Conservation (phyloP, 2,888 invertebrate species). For the Perizoma affinitatum region DNA sequence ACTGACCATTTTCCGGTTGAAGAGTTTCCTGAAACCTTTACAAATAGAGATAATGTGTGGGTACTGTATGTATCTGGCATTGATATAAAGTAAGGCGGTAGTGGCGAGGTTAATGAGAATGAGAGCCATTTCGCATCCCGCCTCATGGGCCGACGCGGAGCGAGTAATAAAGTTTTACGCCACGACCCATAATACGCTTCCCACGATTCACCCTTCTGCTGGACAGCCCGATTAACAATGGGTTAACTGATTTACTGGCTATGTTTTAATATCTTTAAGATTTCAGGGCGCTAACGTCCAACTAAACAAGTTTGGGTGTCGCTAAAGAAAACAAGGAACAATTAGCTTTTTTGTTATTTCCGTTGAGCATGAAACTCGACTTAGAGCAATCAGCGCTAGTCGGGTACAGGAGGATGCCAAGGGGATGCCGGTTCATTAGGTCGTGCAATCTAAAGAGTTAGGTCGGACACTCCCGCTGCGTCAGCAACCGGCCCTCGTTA, state of each 20-base stretch:
- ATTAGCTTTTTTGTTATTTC: conserved; percentile 46
- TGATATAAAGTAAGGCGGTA: conserved; percentile 62
- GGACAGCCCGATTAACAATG: conserved; percentile 72
- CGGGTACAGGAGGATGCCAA: conserved; percentile 53
- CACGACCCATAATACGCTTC: conserved; percentile 68
- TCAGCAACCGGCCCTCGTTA: conserved; percentile 78
- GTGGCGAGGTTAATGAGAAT: conserved; percentile 76
- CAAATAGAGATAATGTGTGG: conserved; percentile 44
- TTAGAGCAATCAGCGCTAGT: conserved; percentile 55
- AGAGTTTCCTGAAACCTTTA: conserved; percentile 38
- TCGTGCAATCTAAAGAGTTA: conserved; percentile 70
- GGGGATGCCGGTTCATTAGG: conserved; percentile 74
- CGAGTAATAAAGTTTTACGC: conserved; percentile 75
- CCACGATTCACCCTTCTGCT: conserved; percentile 59
- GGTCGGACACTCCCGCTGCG: conserved; percentile 67
- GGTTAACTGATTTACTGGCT: conserved; percentile 70
- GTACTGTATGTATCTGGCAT: conserved; percentile 56
- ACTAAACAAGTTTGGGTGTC: conserved; percentile 38
- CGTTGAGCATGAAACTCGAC: conserved; percentile 50
- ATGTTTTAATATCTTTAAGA: conserved; percentile 32
- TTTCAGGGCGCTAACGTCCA: conserved; percentile 32
- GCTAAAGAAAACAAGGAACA: conserved; percentile 31
- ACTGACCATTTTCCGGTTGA: conserved; percentile 35
- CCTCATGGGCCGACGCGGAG: conserved; percentile 61
- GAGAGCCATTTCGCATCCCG: conserved; percentile 70